A percentile compares a stretch with the other conserved stretches of the same genome.
These are phyloP conservation scores for Xerus rutilus DNA, from an alignment of 2,797 vertebrate species.

Conservation along the genomic window DNA sequence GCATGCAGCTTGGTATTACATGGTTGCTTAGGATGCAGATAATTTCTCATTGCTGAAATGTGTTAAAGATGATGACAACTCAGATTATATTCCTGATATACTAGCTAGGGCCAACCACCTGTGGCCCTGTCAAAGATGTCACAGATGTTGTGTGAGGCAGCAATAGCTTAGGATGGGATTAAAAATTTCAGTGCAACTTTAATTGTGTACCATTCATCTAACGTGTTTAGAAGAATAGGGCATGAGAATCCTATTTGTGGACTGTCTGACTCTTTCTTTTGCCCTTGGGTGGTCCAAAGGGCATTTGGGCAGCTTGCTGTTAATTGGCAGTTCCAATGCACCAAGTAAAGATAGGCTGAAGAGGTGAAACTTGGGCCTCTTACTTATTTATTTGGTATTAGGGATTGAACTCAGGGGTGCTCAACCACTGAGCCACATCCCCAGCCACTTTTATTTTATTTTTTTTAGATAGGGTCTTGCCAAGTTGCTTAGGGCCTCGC, in stretches of 20 bases:
- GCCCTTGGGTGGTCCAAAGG: background rate
- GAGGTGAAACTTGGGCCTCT: background rate
- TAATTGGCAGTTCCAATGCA: background rate
- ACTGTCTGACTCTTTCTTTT: background rate
- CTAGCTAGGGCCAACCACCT: slow-evolving; percentile 23
- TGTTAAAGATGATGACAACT: slow-evolving; percentile 57
- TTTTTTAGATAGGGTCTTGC: too few relatives aligned
- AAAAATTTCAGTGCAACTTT: slow-evolving; percentile 10
- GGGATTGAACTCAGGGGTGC: too few relatives aligned
- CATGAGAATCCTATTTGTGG: background rate
- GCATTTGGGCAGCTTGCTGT: slow-evolving; percentile 3
- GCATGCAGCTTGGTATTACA: slow-evolving; percentile 62
- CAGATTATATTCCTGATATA: slow-evolving; percentile 15
- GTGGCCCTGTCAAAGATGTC: slow-evolving; percentile 7
- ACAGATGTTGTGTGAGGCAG: background rate
- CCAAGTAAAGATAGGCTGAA: background rate
- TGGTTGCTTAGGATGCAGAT: slow-evolving; percentile 6
- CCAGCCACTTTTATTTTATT: too few relatives aligned
- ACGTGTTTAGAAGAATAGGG: background rate
- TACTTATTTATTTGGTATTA: too few relatives aligned
- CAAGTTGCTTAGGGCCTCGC: too few relatives aligned
- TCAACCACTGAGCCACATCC: too few relatives aligned
- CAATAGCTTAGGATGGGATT: slow-evolving; percentile 14
- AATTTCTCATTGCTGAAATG: slow-evolving; percentile 49
- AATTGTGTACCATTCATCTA: background rate